phyloP scores from a whole-genome alignment of 2,888 invertebrate genomes.

The Rhamphomyia laevipes region DNA sequence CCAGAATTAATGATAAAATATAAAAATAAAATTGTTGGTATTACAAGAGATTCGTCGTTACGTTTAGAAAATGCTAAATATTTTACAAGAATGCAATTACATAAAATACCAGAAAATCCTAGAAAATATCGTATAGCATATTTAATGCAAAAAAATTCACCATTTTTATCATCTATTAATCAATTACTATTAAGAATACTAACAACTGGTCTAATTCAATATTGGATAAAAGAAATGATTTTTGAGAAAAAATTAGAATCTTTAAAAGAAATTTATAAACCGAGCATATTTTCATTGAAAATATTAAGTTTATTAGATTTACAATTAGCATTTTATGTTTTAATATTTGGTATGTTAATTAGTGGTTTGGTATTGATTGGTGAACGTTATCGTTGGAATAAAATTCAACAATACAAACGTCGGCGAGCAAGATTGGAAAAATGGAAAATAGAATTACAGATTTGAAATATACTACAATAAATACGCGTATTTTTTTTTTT shows the following conservation, averaged over 20 bases:
- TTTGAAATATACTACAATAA: too few relatives aligned
- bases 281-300: constrained; percentile 26
- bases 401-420: too few relatives aligned
- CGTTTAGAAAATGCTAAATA: constrained; percentile 26
- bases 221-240: constrained; percentile 30
- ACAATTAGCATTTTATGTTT: constrained; percentile 32
- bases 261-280: constrained; percentile 14
- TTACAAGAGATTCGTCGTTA: constrained; percentile 28
- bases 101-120: constrained; percentile 35
- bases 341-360: constrained; percentile 23
- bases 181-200: constrained; percentile 25
- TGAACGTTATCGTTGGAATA: too few relatives aligned
- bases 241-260: constrained; percentile 25
- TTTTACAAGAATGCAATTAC: constrained; percentile 26
- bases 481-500: too few relatives aligned
- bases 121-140: constrained; percentile 33
- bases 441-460: too few relatives aligned
- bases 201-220: constrained; percentile 28
- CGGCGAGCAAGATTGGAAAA: too few relatives aligned
- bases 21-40: constrained; percentile 22
- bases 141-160: constrained; percentile 27
- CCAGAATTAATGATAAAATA: constrained; percentile 22
- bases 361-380: too few relatives aligned
- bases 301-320: constrained; percentile 30
- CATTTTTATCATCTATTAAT: constrained; percentile 27